Evolutionary conservation across 2,113 vertebrate species (phyloP).

Genomic region (Patagioenas fasciata): DNA sequence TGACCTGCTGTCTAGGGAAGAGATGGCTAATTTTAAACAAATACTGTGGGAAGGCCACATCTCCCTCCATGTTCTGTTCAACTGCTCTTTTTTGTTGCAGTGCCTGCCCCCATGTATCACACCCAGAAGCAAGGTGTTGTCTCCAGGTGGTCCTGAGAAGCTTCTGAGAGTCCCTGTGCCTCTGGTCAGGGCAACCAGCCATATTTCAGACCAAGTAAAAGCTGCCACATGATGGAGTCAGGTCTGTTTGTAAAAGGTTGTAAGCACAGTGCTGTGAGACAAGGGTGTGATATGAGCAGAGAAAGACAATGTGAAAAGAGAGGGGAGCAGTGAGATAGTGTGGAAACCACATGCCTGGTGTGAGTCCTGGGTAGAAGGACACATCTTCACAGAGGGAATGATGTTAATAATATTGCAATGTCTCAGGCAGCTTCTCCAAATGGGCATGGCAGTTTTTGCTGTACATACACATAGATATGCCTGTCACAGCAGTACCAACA

Average conservation of each 20-base stretch:
- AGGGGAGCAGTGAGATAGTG: background rate
- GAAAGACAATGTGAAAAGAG: fast-evolving
- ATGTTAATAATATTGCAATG: fast-evolving
- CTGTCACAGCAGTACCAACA: background rate
- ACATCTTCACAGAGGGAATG: background rate
- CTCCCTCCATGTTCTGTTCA: background rate
- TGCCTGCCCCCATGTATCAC: fast-evolving
- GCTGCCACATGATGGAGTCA: constrained; percentile 6
- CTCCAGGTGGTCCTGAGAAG: background rate
- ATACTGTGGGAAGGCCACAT: background rate
- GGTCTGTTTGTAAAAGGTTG: background rate
- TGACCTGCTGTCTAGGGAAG: background rate
- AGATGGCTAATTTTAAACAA: background rate
- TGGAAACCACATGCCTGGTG: fast-evolving
- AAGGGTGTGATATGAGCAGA: background rate
- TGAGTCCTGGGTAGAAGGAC: background rate
- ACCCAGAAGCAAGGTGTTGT: fast-evolving
- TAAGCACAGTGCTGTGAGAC: fast-evolving
- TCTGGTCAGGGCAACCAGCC: background rate
- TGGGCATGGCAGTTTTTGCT: background rate
- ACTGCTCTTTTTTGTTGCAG: background rate
- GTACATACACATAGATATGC: background rate
- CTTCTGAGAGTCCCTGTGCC: background rate
- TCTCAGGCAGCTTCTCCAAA: background rate
- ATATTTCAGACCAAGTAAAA: background rate